Base-by-base conservation (phyloP, 2,113 vertebrate genomes). In the Ondatra zibethicus region DNA sequence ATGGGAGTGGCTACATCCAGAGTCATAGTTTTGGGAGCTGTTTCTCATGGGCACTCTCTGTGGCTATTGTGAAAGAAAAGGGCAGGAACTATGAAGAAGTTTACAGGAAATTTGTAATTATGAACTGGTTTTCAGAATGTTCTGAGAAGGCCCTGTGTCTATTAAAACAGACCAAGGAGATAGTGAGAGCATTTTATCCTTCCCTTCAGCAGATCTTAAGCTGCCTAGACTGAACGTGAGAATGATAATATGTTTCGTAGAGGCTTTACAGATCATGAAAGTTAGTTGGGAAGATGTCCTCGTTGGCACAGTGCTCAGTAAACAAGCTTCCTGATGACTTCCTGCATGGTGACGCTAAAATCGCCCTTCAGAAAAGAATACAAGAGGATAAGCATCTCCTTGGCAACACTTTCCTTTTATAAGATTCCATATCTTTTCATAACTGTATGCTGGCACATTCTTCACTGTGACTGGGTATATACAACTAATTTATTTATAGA, bases 61-160 rank as follows among this genome's bases (percentile, higher is more conserved):
- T 84, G 72, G 75, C 63, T 39, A 68, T 50, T 94, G 82, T 72
- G n/a, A 73, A 88, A 96, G 81, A 76, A 25, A 73, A 13, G 13
- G 85, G 14, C 45, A 82, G 55, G 17, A 88, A 90, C 52, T 39
- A 19, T 55, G 42, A 92, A 61, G n/a, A 47, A 58, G 47, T 36
- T 45, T 93, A 70, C 21, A 80, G 36, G 1, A 89, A 86, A 50
- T 81, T 81, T 47, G 1, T 19, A 81, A 68, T 95, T 95, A 55
- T 65, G 3, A 91, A 90, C 47, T 58, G 10, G n/a, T 84, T 75
- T 50, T 68, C 45, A 73, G 89, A 91, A 88, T 84, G n/a, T 50
- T 70, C 36, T 58, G 52, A 45, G 45, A 68, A 93, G 27, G 12
- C 3, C 6, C 1, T 81, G 0, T 52, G 55, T 58, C 42, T 77